A percentile compares a stretch with the other conserved stretches of the same genome.
Evolutionary conservation across 2,113 vertebrate species (phyloP).

Genomic region (Ifrita kowaldi): DNA sequence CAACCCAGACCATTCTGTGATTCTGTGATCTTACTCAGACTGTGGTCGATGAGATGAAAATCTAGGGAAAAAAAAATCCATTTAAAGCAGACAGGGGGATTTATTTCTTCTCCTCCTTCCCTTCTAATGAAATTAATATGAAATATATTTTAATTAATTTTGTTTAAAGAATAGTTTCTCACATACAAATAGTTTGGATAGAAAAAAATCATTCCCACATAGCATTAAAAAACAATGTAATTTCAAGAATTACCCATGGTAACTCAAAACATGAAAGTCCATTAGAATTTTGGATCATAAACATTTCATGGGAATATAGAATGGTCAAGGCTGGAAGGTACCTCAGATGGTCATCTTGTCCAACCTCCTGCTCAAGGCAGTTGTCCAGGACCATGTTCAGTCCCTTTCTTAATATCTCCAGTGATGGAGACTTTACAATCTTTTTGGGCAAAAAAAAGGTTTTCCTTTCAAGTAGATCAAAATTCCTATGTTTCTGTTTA

Average conservation of each 20-base stretch:
- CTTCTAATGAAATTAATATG: neutral
- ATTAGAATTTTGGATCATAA: neutral
- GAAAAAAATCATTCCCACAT: neutral
- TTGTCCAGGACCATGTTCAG: neutral
- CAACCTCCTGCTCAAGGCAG: accelerated
- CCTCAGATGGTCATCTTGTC: neutral
- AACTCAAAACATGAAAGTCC: neutral
- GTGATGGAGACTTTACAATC: neutral
- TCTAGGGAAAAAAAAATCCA: neutral
- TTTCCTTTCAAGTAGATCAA: neutral
- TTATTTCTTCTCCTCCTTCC: neutral
- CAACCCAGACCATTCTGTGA: neutral
- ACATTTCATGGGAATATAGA: neutral
- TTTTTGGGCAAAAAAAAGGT: neutral
- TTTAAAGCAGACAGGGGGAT: neutral
- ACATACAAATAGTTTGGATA: neutral
- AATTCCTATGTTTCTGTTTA: neutral
- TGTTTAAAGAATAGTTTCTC: neutral
- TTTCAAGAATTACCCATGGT: neutral
- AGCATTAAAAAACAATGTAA: neutral
- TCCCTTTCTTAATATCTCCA: neutral
- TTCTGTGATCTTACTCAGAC: neutral
- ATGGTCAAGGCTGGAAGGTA: neutral
- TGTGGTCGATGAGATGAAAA: neutral
- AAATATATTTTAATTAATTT: neutral